A percentile compares a stretch with the other conserved stretches of the same genome.
phyloP scores from a whole-genome alignment of 2,888 invertebrate genomes.

The Cotesia congregata region DNA sequence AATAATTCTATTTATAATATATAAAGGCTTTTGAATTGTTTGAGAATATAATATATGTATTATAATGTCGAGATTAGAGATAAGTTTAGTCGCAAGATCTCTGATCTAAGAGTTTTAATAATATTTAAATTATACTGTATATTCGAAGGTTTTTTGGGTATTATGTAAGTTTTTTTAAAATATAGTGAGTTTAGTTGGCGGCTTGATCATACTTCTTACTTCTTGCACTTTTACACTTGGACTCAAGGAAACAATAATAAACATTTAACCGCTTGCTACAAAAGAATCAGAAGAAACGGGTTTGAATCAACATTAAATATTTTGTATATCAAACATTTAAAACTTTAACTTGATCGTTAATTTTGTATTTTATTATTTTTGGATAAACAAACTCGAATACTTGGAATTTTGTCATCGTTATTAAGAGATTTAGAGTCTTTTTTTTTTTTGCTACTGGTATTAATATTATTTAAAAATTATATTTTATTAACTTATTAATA shows the following conservation, averaged over 20 bases:
- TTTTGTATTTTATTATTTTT: not conserved
- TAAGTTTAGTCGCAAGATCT: too few species aligned
- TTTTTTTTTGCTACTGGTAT: not conserved
- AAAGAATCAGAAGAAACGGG: constrained; percentile 51
- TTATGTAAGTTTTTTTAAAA: not conserved
- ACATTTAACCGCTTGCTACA: constrained; percentile 54
- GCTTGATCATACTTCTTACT: not conserved
- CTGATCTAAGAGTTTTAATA: too few species aligned
- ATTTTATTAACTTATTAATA: too few species aligned
- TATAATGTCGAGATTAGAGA: too few species aligned
- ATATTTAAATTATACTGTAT: too few species aligned
- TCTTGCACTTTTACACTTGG: not conserved
- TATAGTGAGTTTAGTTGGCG: not conserved
- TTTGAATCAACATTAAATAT: constrained; percentile 35
- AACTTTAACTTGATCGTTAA: not conserved
- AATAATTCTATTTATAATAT: not conserved
- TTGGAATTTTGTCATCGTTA: not conserved
- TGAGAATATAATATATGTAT: too few species aligned
- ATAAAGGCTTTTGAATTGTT: too few species aligned
- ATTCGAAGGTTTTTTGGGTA: too few species aligned
- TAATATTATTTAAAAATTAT: too few species aligned
- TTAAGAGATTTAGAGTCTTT: not conserved
- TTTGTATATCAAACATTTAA: constrained; percentile 34
- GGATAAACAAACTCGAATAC: not conserved
- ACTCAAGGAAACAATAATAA: constrained; percentile 56